Evolutionary conservation across 1,140 invertebrate genomes (phyloP).

Genomic region (Drosophila nebulosa): DNA sequence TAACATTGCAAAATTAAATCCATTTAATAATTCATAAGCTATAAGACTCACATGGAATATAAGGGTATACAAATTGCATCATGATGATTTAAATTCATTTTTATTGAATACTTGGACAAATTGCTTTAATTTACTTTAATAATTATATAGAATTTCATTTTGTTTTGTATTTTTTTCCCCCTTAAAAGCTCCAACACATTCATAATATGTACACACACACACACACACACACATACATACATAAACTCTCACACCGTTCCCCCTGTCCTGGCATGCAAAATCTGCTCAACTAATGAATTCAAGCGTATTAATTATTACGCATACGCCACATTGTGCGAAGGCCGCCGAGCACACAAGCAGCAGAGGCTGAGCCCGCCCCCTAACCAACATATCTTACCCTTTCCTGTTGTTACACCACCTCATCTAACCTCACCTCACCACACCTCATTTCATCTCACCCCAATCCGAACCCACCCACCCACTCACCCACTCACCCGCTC

Average conservation of each 20-base stretch:
- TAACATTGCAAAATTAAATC: too few relatives aligned
- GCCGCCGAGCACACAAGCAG: slow-evolving; percentile 45
- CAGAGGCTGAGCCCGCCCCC: background rate
- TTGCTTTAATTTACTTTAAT: slow-evolving; percentile 24
- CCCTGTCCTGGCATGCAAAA: slow-evolving; percentile 64
- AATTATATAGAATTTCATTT: slow-evolving; percentile 45
- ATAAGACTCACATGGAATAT: too few relatives aligned
- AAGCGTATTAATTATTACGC: slow-evolving; percentile 79
- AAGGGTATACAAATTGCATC: background rate
- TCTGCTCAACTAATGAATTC: slow-evolving; percentile 78
- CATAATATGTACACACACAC: background rate
- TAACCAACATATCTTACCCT: background rate
- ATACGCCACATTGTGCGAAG: slow-evolving; percentile 76
- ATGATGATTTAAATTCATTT: background rate
- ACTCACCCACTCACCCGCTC: background rate
- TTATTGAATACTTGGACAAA: background rate
- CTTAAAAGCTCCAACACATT: too few relatives aligned
- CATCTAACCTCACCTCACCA: background rate
- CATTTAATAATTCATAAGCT: too few relatives aligned
- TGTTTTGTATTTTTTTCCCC: background rate
- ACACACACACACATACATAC: background rate
- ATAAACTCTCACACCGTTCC: background rate
- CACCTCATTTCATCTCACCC: background rate
- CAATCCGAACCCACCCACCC: background rate
- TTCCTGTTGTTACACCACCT: slow-evolving; percentile 1